Percentiles rank a stretch among this genome's conserved stretches.
phyloP scores from a whole-genome alignment of 2,797 vertebrate genomes.

The Oreochromis mossambicus region DNA sequence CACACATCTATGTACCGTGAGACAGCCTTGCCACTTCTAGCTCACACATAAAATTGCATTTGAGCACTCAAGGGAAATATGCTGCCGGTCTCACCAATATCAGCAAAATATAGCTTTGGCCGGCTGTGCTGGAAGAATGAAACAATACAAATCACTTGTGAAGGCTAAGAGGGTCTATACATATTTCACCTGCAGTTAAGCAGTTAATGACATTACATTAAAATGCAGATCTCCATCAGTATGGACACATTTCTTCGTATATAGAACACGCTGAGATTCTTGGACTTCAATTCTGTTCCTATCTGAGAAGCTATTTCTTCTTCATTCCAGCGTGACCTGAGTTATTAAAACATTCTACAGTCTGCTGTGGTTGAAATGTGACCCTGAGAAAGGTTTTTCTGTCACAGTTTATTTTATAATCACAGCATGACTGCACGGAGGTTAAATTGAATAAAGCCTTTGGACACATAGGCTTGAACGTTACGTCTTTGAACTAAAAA shows the following conservation, averaged over 20 bases:
- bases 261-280: neutral
- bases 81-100: slow-evolving; percentile 58
- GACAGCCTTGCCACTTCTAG: slow-evolving; percentile 30
- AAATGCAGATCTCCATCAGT: neutral
- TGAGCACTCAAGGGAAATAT: slow-evolving; percentile 78
- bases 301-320: neutral
- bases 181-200: slow-evolving; percentile 28
- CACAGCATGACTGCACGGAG: neutral
- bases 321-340: neutral
- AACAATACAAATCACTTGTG: slow-evolving; percentile 57
- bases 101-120: slow-evolving; percentile 44
- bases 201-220: slow-evolving; percentile 14
- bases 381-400: neutral
- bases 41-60: slow-evolving; percentile 74
- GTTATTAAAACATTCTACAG: neutral
- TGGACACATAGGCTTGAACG: neutral
- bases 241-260: neutral
- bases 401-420: neutral
- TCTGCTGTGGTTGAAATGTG: neutral
- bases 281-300: neutral
- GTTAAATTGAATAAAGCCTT: neutral
- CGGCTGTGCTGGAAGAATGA: slow-evolving; percentile 41
- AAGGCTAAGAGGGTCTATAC: slow-evolving; percentile 22
- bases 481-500: neutral
- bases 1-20: slow-evolving; percentile 25